A percentile compares a stretch with the other conserved stretches of the same genome.
These are phyloP conservation scores for Drosophila eugracilis DNA, from an alignment of 1,140 invertebrate genomes.

Conservation along the genomic window DNA sequence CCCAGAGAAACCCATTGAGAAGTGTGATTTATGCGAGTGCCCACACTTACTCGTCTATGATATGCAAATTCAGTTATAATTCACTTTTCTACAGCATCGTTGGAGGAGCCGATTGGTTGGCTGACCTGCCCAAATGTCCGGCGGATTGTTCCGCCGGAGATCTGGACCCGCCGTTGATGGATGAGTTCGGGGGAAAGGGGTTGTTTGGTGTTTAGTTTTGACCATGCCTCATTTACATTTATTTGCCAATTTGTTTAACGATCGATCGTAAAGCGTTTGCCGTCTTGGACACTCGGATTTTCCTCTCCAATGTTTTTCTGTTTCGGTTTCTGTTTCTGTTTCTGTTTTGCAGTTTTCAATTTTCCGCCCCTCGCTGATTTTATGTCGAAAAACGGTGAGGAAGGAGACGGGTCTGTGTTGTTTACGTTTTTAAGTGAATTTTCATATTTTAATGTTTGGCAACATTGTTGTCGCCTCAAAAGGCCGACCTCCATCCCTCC, in stretches of 20 bases:
- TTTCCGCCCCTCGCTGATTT: constrained; percentile 43
- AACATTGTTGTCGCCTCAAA: constrained; percentile 78
- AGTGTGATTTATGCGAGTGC: constrained; percentile 34
- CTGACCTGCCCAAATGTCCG: constrained; percentile 45
- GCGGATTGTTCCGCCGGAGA: constrained; percentile 32
- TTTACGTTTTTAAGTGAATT: constrained; percentile 83
- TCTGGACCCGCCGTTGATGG: constrained; percentile 13
- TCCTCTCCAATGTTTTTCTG: neutral
- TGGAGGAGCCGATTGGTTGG: constrained; percentile 3
- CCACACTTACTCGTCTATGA: constrained; percentile 23
- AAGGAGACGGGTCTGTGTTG: constrained; percentile 35
- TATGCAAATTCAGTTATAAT: constrained; percentile 43
- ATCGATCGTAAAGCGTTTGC: constrained; percentile 77
- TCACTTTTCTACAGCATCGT: constrained; percentile 32
- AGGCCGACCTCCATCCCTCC: constrained; percentile 58
- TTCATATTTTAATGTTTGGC: constrained; percentile 81
- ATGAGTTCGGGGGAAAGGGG: constrained; percentile 9
- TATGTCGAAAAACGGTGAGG: constrained; percentile 37
- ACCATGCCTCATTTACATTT: constrained; percentile 81
- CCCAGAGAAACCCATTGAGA: constrained; percentile 38
- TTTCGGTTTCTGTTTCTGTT: neutral
- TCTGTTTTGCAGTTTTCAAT: constrained; percentile 18
- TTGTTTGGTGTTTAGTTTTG: constrained; percentile 52
- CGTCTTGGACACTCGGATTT: constrained; percentile 43
- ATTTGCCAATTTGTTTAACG: constrained; percentile 82